Base-by-base conservation (phyloP, 2,113 vertebrate genomes). In the Pterocles gutturalis region DNA sequence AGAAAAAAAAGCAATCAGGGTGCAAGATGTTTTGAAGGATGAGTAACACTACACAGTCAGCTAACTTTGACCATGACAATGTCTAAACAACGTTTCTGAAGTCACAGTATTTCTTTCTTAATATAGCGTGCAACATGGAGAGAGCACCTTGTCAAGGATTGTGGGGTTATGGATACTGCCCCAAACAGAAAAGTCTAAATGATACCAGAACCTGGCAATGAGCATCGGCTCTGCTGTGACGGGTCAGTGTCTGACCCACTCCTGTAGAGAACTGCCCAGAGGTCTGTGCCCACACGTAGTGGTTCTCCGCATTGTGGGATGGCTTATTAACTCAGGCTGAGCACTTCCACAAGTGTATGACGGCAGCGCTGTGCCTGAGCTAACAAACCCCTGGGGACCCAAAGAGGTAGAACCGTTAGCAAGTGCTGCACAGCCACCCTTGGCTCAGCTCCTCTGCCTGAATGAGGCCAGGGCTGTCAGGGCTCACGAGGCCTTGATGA, bases 151-250 rank as follows among this genome's bases (percentile, higher is more conserved):
- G 28, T 31, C 34, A 57, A 55, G 24, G 31, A 71, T 55, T 78
- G 43, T 5, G 18, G 26, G 25, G 31, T 15, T 41, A 43, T 3
- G 12, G 62, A 75, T 11, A 24, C 25, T 67, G 22, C n/a, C 11
- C 38, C 26, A n/a, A 81, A 1, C 45, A 80, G 54, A 60, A 58
- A 29, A 75, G 17, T 41, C 77, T 24, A 25, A 5, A 16, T 16
- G 11, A 51, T 13, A 29, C 25, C n/a, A 46, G 55, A 13, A 55
- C 17, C 58, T 65, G 77, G 34, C 33, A 91, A 38, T 2, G 2
- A 1, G 9, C 21, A 26, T 28, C 1, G 1, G 29, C 62, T 83
- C 25, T 83, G 28, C n/a, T 73, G 29, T 0, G 2, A 71, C 11
- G 62, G 36, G 15, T 33, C 54, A 53, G 21, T 22, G 33, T 64